A percentile compares a stretch with the other conserved stretches of the same genome.
phyloP scores from a whole-genome alignment of 2,888 invertebrate species.

The Polydrusus pterygomalis region DNA sequence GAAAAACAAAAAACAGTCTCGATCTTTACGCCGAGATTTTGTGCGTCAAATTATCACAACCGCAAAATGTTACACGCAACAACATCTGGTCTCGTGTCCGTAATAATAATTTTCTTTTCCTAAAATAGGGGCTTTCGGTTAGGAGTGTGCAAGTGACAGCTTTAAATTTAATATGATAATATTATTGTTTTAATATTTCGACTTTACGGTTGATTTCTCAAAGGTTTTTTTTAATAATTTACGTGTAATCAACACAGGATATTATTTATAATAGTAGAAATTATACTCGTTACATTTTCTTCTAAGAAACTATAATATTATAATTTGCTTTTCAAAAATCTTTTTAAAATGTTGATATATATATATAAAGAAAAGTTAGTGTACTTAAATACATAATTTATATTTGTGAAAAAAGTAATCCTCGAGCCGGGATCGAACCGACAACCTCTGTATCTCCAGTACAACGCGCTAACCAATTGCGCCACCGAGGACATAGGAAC shows the following conservation, averaged over 20 bases:
- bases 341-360: too few relatives aligned
- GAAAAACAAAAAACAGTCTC: background rate
- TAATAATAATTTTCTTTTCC: conserved; percentile 31
- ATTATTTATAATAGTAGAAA: too few relatives aligned
- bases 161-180: conserved; percentile 39
- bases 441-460: too few relatives aligned
- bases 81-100: conserved; percentile 23
- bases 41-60: conserved; percentile 5
- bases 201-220: conserved; percentile 4
- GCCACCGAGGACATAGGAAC: too few relatives aligned
- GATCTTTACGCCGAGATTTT: conserved; percentile 14
- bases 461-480: too few relatives aligned
- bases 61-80: conserved; percentile 18
- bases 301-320: too few relatives aligned
- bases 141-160: conserved; percentile 32
- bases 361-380: too few relatives aligned
- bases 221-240: conserved; percentile 22
- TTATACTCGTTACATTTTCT: too few relatives aligned
- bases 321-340: too few relatives aligned
- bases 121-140: conserved; percentile 9
- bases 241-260: background rate
- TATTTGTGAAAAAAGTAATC: too few relatives aligned
- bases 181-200: conserved; percentile 15
- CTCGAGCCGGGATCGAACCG: too few relatives aligned
- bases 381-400: too few relatives aligned